These are phyloP conservation scores for Calliopsis andreniformis DNA, from an alignment of 1,140 invertebrate genomes.

Conservation along the genomic window DNA sequence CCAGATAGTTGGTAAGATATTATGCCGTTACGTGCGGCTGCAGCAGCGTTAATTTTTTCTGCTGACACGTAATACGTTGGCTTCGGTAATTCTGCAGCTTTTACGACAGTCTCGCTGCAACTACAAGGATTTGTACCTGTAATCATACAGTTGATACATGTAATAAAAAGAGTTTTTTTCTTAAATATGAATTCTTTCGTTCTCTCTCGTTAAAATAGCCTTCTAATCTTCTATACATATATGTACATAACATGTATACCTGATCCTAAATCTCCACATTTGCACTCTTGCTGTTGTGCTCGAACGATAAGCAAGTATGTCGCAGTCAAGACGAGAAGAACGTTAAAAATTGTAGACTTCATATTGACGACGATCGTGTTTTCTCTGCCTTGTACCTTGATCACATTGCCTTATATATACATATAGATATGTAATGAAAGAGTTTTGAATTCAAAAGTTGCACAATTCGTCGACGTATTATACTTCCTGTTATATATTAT, in stretches of 20 bases:
- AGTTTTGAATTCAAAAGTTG: slow-evolving; percentile 1
- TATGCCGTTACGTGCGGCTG: neutral
- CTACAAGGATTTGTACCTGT: slow-evolving; percentile 50
- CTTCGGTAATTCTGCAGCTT: slow-evolving; percentile 51
- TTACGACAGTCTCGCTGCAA: slow-evolving; percentile 45
- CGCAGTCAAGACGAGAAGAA: slow-evolving; percentile 20
- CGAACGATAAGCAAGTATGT: slow-evolving; percentile 18
- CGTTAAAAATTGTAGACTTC: slow-evolving; percentile 23
- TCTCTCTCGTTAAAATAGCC: no score
- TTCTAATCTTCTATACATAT: no score
- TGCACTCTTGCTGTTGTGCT: neutral
- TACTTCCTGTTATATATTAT: slow-evolving; percentile 28
- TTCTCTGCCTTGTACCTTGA: neutral
- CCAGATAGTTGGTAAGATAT: neutral
- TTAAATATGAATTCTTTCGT: neutral
- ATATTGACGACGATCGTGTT: slow-evolving; percentile 31
- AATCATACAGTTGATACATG: no score
- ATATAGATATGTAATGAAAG: no score
- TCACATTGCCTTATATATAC: slow-evolving; percentile 25
- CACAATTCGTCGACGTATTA: neutral
- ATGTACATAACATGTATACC: no score
- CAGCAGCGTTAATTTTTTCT: slow-evolving; percentile 53
- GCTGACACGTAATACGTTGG: slow-evolving; percentile 44
- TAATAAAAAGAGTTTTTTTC: neutral
- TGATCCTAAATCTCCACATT: slow-evolving; percentile 46